These are phyloP conservation scores for Corythornis cristatus DNA, from an alignment of 2,113 vertebrate genomes.

Conservation along the genomic window DNA sequence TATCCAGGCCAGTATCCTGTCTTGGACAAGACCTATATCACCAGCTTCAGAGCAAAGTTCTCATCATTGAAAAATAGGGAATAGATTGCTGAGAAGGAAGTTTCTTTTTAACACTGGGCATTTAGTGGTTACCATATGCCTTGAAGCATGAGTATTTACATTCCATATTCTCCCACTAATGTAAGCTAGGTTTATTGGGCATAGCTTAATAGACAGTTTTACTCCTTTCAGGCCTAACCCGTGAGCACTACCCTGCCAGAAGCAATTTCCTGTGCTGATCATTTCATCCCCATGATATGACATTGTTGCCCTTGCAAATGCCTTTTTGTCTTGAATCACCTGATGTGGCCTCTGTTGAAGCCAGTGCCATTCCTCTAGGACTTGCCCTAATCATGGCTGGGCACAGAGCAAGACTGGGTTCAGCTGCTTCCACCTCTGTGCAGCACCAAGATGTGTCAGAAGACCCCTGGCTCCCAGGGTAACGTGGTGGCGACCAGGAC, in stretches of 20 bases:
- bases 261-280: not conserved
- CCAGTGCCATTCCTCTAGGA: not conserved
- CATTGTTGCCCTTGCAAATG: not conserved
- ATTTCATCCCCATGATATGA: not conserved
- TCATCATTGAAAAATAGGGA: not conserved
- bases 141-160: slow-evolving; percentile 56
- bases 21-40: slow-evolving; percentile 15
- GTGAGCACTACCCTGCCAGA: not conserved
- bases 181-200: slow-evolving; percentile 22
- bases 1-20: slow-evolving; percentile 14
- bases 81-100: slow-evolving; percentile 55
- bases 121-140: slow-evolving; percentile 58
- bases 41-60: slow-evolving; percentile 11
- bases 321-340: not conserved
- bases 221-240: not conserved
- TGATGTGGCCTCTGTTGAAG: not conserved
- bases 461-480: not conserved
- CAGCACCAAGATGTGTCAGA: not conserved
- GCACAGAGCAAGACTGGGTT: not conserved
- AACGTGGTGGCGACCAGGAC: not conserved
- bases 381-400: not conserved
- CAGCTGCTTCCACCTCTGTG: not conserved
- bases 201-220: slow-evolving; percentile 3
- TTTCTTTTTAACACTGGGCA: slow-evolving; percentile 34
- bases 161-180: slow-evolving; percentile 13